Evolutionary conservation across 2,888 invertebrate species (phyloP).

Genomic region (Camptogramma bilineatum): DNA sequence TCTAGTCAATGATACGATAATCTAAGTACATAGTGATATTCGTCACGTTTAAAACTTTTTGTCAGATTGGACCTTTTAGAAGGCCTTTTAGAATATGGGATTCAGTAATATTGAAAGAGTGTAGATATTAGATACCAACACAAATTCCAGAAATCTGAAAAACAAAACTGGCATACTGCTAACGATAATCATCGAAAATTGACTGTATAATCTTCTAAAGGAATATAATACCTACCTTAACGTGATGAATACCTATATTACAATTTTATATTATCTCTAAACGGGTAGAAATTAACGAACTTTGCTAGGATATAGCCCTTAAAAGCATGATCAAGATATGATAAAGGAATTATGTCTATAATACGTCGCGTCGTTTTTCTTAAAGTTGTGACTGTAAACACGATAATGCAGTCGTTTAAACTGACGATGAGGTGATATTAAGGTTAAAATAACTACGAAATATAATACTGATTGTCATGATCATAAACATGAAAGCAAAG

Average conservation of each 20-base stretch:
- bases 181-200: too few species aligned
- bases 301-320: neutral
- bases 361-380: neutral
- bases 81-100: neutral
- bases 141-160: too few species aligned
- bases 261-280: neutral
- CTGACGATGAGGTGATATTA: constrained; percentile 29
- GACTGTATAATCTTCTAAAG: neutral
- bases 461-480: constrained; percentile 4
- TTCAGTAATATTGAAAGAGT: neutral
- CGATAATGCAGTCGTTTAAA: constrained; percentile 7
- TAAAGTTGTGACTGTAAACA: constrained; percentile 9
- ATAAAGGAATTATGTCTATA: neutral
- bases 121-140: neutral
- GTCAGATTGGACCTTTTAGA: neutral
- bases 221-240: neutral
- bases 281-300: neutral
- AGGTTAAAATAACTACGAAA: constrained; percentile 16
- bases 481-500: constrained; percentile 14
- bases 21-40: neutral
- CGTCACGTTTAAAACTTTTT: neutral
- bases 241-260: neutral
- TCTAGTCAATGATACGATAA: constrained; percentile 3
- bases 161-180: too few species aligned
- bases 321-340: neutral